Evolutionary conservation across 2,888 invertebrate genomes (phyloP), one percentile per base, ranked within the genome.

Genomic region (Tetranychus truncatus): DNA sequence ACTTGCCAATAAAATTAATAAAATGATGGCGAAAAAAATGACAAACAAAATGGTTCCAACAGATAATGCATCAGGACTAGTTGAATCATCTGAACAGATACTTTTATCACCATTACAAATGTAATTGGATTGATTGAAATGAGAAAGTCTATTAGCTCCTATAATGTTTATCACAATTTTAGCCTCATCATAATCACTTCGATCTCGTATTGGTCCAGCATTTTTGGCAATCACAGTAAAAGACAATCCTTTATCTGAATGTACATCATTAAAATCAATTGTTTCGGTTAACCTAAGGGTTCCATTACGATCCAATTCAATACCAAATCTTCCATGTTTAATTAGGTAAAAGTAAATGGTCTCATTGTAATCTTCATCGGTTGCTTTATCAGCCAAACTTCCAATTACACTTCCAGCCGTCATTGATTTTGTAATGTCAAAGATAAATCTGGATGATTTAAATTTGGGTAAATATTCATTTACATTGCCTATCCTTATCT

Each of bases 111-210:
- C 20, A 11, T 69, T 69, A 8, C 69, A 69, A 24, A 24, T 24
- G 69, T 24, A 69, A 20, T 20, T 69, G 11, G 69, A 69, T 69
- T 69, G 69, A n/a, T 89, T 83, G 82, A 96, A 96, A 82, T 92
- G 91, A 0, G 95, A 95, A 0, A 95, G 93, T 84, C 95, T 95
- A 81, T 95, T 95, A 24, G 95, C 95, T 82, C 95, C 95, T 84
- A 94, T 92, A 78, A 96, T 91, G 0, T 91, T 90, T 77, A 96
- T 89, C 73, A 92, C 91, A 0, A 96, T 91, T 83, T 92, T 92
- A 5, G 95, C 95, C 84, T 92, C 93, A 81, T 94, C 95, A 0
- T 94, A 95, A 81, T 95, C 95, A 81, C 95, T 94, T 24, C 34
- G 21, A 4, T 95, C 95, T 66, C 89, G 87, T 79, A 96, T 94